phyloP scores from a whole-genome alignment of 2,888 invertebrate species.

The Anaspis maculata region DNA sequence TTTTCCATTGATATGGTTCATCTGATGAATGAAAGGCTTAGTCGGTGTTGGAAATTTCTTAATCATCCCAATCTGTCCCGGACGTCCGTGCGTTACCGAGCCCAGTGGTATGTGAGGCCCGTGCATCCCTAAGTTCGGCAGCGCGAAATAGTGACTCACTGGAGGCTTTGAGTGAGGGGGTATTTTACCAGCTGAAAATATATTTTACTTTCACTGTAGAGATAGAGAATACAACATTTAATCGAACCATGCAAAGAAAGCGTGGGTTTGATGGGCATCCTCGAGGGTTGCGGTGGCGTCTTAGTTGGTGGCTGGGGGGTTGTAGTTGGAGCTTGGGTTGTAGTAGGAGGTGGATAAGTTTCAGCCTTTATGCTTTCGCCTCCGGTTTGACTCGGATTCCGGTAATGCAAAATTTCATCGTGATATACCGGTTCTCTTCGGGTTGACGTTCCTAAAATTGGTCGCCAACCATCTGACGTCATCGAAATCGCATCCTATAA shows the following conservation, averaged over 20 bases:
- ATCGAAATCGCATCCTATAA: slow-evolving; percentile 39
- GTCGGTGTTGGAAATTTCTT: too few species aligned
- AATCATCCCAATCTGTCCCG: slow-evolving; percentile 5
- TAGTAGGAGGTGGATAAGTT: too few species aligned
- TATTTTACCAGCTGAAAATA: neutral
- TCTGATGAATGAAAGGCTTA: slow-evolving; percentile 4
- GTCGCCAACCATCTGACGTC: slow-evolving; percentile 55
- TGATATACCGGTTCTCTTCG: neutral
- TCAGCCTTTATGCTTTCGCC: slow-evolving; percentile 24
- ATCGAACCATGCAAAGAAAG: too few species aligned
- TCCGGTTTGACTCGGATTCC: slow-evolving; percentile 19
- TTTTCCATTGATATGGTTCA: slow-evolving; percentile 1
- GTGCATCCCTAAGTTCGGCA: slow-evolving; percentile 12
- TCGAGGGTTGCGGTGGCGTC: too few species aligned
- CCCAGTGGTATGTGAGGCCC: slow-evolving; percentile 21
- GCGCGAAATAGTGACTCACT: slow-evolving; percentile 5
- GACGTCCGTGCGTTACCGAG: slow-evolving; percentile 12
- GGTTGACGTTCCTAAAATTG: slow-evolving; percentile 48
- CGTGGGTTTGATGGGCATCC: too few species aligned
- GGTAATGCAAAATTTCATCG: slow-evolving; percentile 21
- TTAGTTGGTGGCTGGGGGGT: too few species aligned
- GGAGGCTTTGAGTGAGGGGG: neutral
- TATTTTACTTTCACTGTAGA: neutral
- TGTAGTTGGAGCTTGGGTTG: neutral
- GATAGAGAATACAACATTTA: too few species aligned